Conservation (phyloP, 2,113 vertebrate genomes). For the Beaufortia kweichowensis region DNA sequence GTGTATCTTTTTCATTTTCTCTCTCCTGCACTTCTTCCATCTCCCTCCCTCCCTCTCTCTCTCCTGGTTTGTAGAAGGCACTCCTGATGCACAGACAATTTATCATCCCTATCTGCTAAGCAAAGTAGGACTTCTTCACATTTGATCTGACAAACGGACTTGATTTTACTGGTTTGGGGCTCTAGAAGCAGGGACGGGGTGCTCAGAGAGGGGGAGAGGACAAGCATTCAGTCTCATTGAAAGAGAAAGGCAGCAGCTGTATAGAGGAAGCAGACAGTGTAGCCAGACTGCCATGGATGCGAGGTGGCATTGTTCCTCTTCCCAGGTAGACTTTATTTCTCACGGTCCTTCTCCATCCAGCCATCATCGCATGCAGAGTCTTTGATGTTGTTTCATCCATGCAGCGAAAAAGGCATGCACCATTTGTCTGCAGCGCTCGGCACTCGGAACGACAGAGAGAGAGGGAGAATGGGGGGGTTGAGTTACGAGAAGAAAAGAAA, state of each 20-base stretch:
- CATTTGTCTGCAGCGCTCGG: conserved; percentile 46
- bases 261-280: conserved; percentile 58
- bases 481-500: conserved; percentile 16
- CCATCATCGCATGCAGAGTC: conserved; percentile 77
- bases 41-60: conserved; percentile 60
- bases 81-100: conserved; percentile 88
- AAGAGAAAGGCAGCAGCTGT: conserved; percentile 54
- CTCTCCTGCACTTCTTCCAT: conserved; percentile 31
- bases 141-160: conserved; percentile 88
- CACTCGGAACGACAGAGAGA: conserved; percentile 18
- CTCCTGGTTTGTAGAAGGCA: conserved; percentile 79
- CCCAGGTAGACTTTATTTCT: conserved; percentile 88
- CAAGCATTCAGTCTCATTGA: conserved; percentile 34
- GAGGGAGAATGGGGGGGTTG: conserved; percentile 27
- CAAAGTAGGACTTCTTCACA: conserved; percentile 85
- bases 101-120: conserved; percentile 89
- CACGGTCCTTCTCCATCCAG: conserved; percentile 80
- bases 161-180: conserved; percentile 79
- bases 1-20: conserved; percentile 50
- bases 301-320: conserved; percentile 97
- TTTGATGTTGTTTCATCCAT: conserved; percentile 45
- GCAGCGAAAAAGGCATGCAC: conserved; percentile 49
- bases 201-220: conserved; percentile 50
- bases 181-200: conserved; percentile 82
- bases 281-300: conserved; percentile 98